Evolutionary conservation across 1,140 invertebrate genomes (phyloP).

Genomic region (Drosophila orosa): DNA sequence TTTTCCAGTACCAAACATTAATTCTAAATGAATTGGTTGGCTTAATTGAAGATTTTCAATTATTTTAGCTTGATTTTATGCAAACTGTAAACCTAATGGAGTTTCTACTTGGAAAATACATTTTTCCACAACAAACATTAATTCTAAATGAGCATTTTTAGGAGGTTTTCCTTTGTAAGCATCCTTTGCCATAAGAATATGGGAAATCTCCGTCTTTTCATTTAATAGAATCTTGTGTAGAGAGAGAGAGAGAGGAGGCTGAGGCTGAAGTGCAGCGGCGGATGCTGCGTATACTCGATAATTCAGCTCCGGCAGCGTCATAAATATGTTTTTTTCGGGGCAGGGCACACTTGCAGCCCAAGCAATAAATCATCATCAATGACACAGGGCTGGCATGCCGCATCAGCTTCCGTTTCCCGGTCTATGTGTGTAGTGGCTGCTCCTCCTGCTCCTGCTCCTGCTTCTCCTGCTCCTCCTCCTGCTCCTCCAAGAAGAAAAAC

Average conservation of each 20-base stretch:
- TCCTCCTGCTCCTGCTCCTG: background rate
- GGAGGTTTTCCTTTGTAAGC: background rate
- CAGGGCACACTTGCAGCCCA: constrained; percentile 29
- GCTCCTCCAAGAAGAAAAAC: background rate
- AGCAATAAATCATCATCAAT: constrained; percentile 52
- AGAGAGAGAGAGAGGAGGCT: rapidly evolving
- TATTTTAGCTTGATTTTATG: too few relatives aligned
- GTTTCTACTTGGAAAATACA: background rate
- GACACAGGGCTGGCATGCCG: constrained; percentile 22
- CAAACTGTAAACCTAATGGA: too few relatives aligned
- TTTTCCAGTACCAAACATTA: too few relatives aligned
- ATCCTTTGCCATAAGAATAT: background rate
- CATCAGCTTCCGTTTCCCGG: background rate
- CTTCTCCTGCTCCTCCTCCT: background rate
- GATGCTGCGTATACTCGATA: constrained; percentile 36
- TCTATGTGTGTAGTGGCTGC: background rate
- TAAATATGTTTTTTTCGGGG: constrained; percentile 37
- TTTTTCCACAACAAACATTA: background rate
- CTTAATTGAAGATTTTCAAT: too few relatives aligned
- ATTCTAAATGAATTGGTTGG: too few relatives aligned
- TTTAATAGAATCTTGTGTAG: background rate
- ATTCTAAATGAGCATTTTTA: background rate
- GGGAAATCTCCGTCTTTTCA: background rate
- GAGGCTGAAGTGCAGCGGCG: constrained; percentile 4
- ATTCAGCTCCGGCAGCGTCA: constrained; percentile 3